Percentiles rank a stretch among this genome's conserved stretches.
phyloP scores from a whole-genome alignment of 2,888 invertebrate species.

The Mesochorus sp. region DNA sequence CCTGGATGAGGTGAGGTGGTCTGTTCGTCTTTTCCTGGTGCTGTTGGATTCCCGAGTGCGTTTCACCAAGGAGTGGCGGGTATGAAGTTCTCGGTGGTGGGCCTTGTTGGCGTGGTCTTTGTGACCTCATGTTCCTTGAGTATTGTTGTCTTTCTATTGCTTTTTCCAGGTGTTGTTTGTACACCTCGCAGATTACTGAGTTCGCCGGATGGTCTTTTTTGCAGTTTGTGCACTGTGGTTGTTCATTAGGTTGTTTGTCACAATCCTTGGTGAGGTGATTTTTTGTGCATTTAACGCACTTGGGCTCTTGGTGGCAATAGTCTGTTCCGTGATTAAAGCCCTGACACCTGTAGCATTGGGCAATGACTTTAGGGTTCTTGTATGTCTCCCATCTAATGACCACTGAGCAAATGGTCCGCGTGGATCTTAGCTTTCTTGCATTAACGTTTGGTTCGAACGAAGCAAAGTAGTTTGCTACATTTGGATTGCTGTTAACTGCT shows the following conservation, averaged over 20 bases:
- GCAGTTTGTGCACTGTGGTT: slow-evolving; percentile 69
- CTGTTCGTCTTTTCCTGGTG: no score
- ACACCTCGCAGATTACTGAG: slow-evolving; percentile 58
- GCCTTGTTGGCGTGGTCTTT: no score
- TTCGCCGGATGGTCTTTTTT: slow-evolving; percentile 65
- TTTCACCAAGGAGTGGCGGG: no score
- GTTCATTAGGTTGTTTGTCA: slow-evolving; percentile 47
- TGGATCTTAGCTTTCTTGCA: neutral
- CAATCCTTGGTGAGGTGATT: slow-evolving; percentile 66
- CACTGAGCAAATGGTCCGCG: neutral
- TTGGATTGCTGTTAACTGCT: neutral
- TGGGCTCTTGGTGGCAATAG: slow-evolving; percentile 57
- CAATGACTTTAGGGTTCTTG: slow-evolving; percentile 52
- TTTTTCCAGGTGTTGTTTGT: slow-evolving; percentile 47
- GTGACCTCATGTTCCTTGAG: no score
- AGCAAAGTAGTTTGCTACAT: neutral
- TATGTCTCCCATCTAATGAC: slow-evolving; percentile 62
- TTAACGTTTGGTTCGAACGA: neutral
- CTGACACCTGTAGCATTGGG: slow-evolving; percentile 70
- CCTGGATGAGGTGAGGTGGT: no score
- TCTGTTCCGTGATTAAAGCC: slow-evolving; percentile 67
- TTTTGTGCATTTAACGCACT: slow-evolving; percentile 64
- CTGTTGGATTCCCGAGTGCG: no score
- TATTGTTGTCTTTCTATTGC: no score
- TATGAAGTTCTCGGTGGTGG: no score